Evolutionary conservation across 2,797 vertebrate species (phyloP), one percentile per base, ranked within the genome.

Genomic region (Moxostoma hubbsi): DNA sequence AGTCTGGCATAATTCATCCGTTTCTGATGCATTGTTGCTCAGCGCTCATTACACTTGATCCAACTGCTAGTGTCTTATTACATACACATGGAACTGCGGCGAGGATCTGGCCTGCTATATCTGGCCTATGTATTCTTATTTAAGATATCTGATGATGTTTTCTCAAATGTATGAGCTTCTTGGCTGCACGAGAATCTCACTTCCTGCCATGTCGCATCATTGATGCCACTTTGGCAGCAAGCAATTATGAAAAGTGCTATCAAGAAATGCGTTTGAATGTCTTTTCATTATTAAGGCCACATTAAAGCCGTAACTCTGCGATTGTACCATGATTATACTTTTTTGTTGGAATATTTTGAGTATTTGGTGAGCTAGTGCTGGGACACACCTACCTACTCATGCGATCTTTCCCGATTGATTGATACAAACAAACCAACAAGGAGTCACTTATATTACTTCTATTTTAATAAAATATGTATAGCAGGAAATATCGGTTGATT

Each of bases 331-430:
- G 13, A 36, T 66, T 43, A 11, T 9, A 43, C 1, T 50, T 15
- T 15, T 59, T 9, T 50, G 9, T 45, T 46, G 18, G 7, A 9
- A 43, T 46, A 10, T 65, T 64, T 65, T 7, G 15, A 45, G 47
- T 51, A 53, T 61, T 51, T 9, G 7, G 10, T 47, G 43, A 65
- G 18, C 62, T 46, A n/a, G 53, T 61, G 24, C 10, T 68, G 24
- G 50, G 83, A 72, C 81, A 85, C 83, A 82, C 78, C 83, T 85
- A 75, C 77, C n/a, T 10, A 58, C 5, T 67, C 55, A 77, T 77
- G 58, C 64, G 6, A 77, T 75, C 46, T 51, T 72, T 18, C 43
- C 9, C 45, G 36, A 36, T 18, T 62, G 9, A 49, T 68, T 50
- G 63, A 54, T 45, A 68, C 47, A 68, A 10, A 45, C 6, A 46